phyloP scores from a whole-genome alignment of 2,113 vertebrate genomes.

The Rhegmatorhina hoffmannsi region DNA sequence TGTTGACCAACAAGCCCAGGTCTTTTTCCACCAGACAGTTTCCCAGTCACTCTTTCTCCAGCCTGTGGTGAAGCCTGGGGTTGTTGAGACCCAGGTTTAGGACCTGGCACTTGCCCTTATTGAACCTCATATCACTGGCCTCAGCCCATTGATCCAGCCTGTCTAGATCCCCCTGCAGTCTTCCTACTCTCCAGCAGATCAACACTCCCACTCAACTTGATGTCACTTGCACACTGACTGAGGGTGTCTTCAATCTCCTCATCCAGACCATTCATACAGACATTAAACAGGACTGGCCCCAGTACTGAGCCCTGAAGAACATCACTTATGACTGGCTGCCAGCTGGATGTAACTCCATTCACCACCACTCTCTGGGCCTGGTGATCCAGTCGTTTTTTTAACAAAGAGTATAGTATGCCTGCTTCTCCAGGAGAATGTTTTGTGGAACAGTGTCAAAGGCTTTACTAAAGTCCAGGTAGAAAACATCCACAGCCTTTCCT shows the following conservation, averaged over 20 bases:
- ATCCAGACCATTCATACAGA: background rate
- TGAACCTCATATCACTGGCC: background rate
- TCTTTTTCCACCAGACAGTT: background rate
- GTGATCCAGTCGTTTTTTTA: background rate
- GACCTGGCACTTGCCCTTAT: background rate
- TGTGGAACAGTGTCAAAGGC: background rate
- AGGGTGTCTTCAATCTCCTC: background rate
- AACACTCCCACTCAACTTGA: background rate
- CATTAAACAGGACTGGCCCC: background rate
- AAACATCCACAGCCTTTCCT: too few relatives aligned
- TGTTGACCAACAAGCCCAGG: background rate
- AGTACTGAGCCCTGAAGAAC: background rate
- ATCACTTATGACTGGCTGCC: background rate
- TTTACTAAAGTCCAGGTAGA: too few relatives aligned
- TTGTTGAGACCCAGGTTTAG: background rate
- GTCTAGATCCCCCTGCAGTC: background rate
- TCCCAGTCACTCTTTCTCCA: background rate
- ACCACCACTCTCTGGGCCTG: background rate
- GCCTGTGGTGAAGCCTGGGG: background rate
- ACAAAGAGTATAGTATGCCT: background rate
- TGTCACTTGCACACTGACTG: background rate
- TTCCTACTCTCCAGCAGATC: background rate
- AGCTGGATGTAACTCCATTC: background rate
- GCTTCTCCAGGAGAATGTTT: background rate
- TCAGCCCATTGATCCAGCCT: background rate